Percentiles rank a stretch among this genome's conserved stretches.
These are phyloP conservation scores for Ditylenchus dipsaci DNA, from an alignment of 1,140 invertebrate genomes.

Conservation along the genomic window DNA sequence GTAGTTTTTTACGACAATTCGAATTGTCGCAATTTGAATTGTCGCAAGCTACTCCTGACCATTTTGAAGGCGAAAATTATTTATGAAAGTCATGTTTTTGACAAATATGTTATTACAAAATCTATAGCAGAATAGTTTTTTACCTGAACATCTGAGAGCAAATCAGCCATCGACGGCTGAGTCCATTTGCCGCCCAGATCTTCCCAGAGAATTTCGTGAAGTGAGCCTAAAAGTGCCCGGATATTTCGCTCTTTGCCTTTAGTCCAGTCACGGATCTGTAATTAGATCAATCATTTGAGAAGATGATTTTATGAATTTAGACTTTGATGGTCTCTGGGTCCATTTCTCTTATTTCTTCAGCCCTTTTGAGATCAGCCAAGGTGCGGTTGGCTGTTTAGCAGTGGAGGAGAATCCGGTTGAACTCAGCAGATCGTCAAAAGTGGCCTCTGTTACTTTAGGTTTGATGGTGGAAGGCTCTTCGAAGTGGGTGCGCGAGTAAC, in stretches of 20 bases:
- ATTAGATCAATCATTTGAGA: not conserved
- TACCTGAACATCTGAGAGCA: constrained; percentile 69
- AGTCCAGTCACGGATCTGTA: constrained; percentile 72
- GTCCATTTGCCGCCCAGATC: constrained; percentile 76
- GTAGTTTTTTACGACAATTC: no score
- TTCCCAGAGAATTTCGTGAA: constrained; percentile 89
- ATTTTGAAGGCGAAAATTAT: not conserved
- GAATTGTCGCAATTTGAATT: no score
- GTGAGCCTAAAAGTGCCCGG: constrained; percentile 82
- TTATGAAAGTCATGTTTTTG: not conserved
- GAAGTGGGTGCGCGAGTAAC: constrained; percentile 40
- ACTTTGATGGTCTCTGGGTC: constrained; percentile 46
- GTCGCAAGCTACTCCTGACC: no score
- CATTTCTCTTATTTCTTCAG: constrained; percentile 37
- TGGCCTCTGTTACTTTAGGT: constrained; percentile 10
- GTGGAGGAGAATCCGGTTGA: constrained; percentile 44
- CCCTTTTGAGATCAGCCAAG: constrained; percentile 43
- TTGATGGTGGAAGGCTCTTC: constrained; percentile 28
- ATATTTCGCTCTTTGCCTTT: constrained; percentile 95
- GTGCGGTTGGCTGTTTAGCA: constrained; percentile 36
- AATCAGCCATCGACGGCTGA: constrained; percentile 84
- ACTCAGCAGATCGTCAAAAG: constrained; percentile 49
- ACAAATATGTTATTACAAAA: no score
- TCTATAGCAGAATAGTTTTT: no score
- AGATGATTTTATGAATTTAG: not conserved